A percentile compares a stretch with the other conserved stretches of the same genome.
Conservation (phyloP, 2,888 invertebrate genomes). For the Nomada flava region DNA sequence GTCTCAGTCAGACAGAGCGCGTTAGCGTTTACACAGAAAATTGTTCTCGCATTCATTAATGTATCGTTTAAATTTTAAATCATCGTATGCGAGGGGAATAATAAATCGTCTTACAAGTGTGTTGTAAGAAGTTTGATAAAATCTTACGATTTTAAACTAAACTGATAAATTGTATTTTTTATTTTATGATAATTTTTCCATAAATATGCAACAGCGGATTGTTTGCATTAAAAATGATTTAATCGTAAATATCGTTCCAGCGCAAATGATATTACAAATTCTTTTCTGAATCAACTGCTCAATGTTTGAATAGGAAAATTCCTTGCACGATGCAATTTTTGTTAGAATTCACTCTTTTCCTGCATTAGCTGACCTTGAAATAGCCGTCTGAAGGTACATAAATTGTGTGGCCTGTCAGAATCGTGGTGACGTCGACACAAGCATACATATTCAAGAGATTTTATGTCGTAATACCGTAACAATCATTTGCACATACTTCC, state of each 20-base stretch:
- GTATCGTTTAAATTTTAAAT: too few relatives aligned
- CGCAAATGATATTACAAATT: neutral
- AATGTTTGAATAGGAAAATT: neutral
- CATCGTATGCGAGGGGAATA: too few relatives aligned
- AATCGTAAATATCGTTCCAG: too few relatives aligned
- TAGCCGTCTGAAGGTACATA: neutral
- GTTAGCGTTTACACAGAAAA: too few relatives aligned
- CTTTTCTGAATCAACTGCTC: neutral
- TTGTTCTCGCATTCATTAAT: too few relatives aligned
- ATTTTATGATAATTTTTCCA: too few relatives aligned
- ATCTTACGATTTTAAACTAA: too few relatives aligned
- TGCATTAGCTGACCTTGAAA: conserved; percentile 28
- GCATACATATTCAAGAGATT: conserved; percentile 44
- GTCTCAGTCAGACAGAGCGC: neutral
- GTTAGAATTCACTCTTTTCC: conserved; percentile 5
- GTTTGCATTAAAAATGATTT: too few relatives aligned
- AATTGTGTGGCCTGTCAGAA: conserved; percentile 10
- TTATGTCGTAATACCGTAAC: conserved; percentile 28
- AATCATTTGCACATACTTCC: neutral
- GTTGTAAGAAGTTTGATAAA: too few relatives aligned
- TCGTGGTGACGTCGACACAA: neutral
- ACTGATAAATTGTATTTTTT: too few relatives aligned
- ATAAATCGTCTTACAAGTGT: too few relatives aligned
- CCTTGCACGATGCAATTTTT: neutral
- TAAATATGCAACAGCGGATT: too few relatives aligned